Evolutionary conservation across 2,113 vertebrate genomes (phyloP).

Genomic region (Elaphurus davidianus): DNA sequence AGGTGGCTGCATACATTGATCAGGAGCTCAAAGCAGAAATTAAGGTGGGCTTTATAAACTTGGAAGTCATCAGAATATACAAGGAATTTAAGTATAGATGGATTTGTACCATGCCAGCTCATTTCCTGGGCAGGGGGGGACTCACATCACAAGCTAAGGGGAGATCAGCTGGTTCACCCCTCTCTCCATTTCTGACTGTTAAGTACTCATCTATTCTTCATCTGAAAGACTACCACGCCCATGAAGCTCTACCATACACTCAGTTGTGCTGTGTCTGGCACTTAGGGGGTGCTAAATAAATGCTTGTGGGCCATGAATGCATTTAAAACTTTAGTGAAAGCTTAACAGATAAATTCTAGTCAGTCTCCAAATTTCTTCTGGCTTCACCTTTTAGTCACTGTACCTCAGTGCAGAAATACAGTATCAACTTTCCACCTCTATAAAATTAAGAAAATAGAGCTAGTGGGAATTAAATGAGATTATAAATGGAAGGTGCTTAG

Average conservation of each 20-base stretch:
- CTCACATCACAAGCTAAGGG: not conserved
- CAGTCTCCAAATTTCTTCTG: not conserved
- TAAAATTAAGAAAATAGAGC: not conserved
- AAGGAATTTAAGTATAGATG: not conserved
- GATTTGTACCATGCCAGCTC: not conserved
- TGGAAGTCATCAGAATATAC: not conserved
- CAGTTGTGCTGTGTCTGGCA: not conserved
- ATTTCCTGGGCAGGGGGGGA: not conserved
- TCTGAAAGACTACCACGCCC: not conserved
- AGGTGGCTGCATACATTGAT: not conserved
- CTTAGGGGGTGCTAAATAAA: not conserved
- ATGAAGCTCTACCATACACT: not conserved
- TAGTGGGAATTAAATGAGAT: not conserved
- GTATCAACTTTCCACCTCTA: not conserved
- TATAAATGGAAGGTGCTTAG: not conserved
- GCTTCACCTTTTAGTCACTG: not conserved
- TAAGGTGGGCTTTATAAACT: not conserved
- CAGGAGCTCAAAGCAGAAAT: not conserved
- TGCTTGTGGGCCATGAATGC: not conserved
- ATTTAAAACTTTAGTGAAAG: not conserved
- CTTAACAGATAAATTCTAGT: not conserved
- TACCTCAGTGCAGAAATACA: not conserved
- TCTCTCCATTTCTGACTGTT: not conserved
- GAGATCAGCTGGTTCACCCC: too few relatives aligned
- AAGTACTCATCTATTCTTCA: not conserved